phyloP scores from a whole-genome alignment of 1,140 invertebrate genomes.

The Wasmannia auropunctata region DNA sequence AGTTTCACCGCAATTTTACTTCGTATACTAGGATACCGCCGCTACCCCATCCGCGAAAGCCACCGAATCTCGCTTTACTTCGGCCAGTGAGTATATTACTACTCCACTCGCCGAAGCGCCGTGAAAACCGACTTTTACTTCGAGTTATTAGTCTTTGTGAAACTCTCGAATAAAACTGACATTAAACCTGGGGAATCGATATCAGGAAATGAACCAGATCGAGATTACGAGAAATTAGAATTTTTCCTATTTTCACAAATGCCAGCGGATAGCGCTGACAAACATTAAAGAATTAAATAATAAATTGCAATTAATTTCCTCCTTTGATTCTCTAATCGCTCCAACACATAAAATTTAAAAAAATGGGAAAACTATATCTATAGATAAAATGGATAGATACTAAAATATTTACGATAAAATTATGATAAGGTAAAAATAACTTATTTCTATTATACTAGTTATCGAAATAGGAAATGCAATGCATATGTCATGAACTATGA shows the following conservation, averaged over 20 bases:
- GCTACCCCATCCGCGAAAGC: constrained; percentile 22
- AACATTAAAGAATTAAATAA: background rate
- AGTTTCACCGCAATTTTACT: constrained; percentile 59
- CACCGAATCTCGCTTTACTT: constrained; percentile 55
- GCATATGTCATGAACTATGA: background rate
- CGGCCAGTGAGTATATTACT: constrained; percentile 48
- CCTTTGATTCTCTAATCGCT: background rate
- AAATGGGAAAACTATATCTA: background rate
- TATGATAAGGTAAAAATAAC: background rate
- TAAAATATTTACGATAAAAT: background rate
- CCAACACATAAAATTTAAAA: background rate
- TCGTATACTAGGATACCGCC: constrained; percentile 34
- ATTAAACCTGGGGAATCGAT: constrained; percentile 17
- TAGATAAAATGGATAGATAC: background rate
- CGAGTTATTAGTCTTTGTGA: constrained; percentile 57
- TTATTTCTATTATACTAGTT: constrained; percentile 49
- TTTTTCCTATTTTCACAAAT: background rate
- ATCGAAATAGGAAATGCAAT: constrained; percentile 9
- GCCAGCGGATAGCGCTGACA: background rate
- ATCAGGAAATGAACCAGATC: constrained; percentile 6
- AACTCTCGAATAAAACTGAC: constrained; percentile 45
- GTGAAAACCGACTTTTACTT: constrained; percentile 41
- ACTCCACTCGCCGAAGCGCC: constrained; percentile 13
- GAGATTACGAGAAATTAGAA: constrained; percentile 11
- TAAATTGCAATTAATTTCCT: constrained; percentile 4